Evolutionary conservation across 2,888 invertebrate genomes (phyloP).

Genomic region (Plemyria rubiginata): DNA sequence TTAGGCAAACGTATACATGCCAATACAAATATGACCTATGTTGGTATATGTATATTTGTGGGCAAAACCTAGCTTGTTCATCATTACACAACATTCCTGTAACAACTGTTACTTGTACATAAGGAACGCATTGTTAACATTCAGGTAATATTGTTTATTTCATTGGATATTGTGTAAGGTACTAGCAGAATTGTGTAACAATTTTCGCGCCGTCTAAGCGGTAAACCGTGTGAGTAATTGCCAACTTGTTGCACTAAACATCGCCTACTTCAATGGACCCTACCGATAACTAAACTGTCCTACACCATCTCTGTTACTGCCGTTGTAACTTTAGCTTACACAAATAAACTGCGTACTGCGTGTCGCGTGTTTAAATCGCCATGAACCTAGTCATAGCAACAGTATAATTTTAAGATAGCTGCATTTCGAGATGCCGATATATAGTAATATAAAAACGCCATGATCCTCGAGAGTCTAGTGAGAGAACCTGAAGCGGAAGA

Average conservation of each 20-base stretch:
- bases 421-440: too few relatives aligned
- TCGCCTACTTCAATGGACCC: slow-evolving; percentile 2
- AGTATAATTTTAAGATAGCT: too few relatives aligned
- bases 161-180: slow-evolving; percentile 23
- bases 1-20: slow-evolving; percentile 15
- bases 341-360: not conserved
- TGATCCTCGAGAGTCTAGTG: too few relatives aligned
- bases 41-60: not conserved
- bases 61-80: slow-evolving; percentile 4
- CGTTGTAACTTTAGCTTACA: not conserved
- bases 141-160: slow-evolving; percentile 31
- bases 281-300: slow-evolving; percentile 3
- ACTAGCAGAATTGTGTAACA: slow-evolving; percentile 16
- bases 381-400: too few relatives aligned
- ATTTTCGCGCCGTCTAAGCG: slow-evolving; percentile 16
- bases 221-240: slow-evolving; percentile 25
- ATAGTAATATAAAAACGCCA: too few relatives aligned
- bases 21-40: not conserved
- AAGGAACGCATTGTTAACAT: slow-evolving; percentile 25
- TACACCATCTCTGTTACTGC: not conserved
- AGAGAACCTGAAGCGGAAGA: too few relatives aligned
- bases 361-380: too few relatives aligned
- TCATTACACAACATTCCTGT: slow-evolving; percentile 24
- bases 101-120: slow-evolving; percentile 13
- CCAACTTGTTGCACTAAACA: slow-evolving; percentile 18